Conservation (phyloP, 2,888 invertebrate genomes). For the Drosophila prostipennis region DNA sequence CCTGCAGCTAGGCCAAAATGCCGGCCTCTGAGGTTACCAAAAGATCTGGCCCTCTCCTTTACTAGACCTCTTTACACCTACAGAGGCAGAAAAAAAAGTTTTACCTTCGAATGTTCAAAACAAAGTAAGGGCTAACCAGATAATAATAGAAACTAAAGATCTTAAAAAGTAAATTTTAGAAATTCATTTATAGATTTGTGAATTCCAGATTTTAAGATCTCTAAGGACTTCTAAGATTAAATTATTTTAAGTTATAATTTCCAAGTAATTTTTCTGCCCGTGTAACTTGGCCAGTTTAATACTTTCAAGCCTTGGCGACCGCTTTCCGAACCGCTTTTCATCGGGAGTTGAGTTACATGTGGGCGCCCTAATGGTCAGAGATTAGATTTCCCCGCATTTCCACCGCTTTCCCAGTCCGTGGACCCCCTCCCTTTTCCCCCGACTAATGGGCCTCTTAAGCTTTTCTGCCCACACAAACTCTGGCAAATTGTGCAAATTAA, state of each 20-base stretch:
- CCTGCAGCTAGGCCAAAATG: slow-evolving; percentile 28
- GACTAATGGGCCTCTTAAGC: slow-evolving; percentile 24
- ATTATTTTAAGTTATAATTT: no score
- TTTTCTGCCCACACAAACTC: slow-evolving; percentile 9
- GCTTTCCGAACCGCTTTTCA: slow-evolving; percentile 12
- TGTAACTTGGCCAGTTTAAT: slow-evolving; percentile 1
- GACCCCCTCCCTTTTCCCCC: neutral
- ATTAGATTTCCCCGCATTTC: slow-evolving; percentile 36
- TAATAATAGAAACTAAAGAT: no score
- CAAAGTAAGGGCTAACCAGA: no score
- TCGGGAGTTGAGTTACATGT: slow-evolving; percentile 41
- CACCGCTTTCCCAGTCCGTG: slow-evolving; percentile 2
- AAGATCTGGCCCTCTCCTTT: slow-evolving; percentile 1
- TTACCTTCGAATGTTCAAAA: no score
- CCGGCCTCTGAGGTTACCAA: slow-evolving; percentile 31
- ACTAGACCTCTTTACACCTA: neutral
- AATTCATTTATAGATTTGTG: no score
- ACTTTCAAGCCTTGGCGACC: slow-evolving; percentile 4
- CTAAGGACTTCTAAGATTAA: no score
- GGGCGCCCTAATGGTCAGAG: slow-evolving; percentile 70
- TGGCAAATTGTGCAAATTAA: slow-evolving; percentile 68
- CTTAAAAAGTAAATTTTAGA: no score
- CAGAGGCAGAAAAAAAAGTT: slow-evolving; percentile 5
- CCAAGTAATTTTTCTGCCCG: neutral
- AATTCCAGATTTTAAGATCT: no score